Evolutionary conservation across 2,113 vertebrate genomes (phyloP).

Genomic region (Emydocephalus ijimae): DNA sequence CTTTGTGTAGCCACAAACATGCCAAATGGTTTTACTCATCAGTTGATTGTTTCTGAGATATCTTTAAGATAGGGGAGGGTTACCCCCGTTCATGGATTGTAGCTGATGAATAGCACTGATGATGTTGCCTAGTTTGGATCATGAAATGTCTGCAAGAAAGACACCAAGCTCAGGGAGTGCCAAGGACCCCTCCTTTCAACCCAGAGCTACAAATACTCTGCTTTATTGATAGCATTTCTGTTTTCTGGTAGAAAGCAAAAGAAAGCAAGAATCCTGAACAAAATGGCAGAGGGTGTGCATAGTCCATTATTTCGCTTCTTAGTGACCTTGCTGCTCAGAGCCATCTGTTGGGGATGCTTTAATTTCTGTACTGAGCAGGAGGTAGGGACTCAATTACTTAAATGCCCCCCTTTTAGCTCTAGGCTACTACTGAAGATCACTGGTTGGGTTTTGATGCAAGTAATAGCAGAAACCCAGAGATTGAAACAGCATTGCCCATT

Average conservation of each 20-base stretch:
- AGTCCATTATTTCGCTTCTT: background rate
- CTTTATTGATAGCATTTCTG: background rate
- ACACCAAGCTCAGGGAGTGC: background rate
- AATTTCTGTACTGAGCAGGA: background rate
- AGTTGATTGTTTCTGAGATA: background rate
- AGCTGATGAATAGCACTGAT: background rate
- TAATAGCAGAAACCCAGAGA: background rate
- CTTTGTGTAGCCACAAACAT: background rate
- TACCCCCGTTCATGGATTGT: background rate
- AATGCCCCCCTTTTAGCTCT: background rate
- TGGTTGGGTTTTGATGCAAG: background rate
- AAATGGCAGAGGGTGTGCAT: background rate
- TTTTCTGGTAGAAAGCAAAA: background rate
- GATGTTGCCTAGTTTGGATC: background rate
- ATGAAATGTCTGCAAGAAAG: background rate
- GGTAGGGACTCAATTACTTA: background rate
- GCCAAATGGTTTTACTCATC: background rate
- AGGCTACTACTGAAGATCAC: background rate
- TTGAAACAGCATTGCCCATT: background rate
- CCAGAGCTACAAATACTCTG: background rate
- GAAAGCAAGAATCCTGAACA: background rate
- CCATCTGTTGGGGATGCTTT: background rate
- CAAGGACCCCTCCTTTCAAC: background rate
- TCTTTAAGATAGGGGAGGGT: background rate
- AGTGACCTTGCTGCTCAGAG: background rate